Conservation (phyloP, 1,140 invertebrate genomes). For the Caenorhabditis inopinata region DNA sequence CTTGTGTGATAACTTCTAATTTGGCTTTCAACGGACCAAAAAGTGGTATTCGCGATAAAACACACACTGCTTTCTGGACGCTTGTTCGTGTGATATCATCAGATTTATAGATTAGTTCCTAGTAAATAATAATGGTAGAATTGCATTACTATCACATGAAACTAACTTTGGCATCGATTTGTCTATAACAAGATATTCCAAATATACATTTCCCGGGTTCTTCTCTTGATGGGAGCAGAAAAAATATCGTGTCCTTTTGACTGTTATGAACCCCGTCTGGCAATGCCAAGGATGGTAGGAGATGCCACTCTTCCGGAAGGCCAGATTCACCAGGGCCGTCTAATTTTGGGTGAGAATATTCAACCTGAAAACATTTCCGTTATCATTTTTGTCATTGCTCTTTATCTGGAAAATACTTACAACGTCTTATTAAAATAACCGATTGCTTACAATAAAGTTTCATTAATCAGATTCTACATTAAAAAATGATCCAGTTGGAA, state of each 20-base stretch:
- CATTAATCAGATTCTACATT: no score
- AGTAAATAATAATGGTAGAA: conserved; percentile 38
- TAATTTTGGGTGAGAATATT: conserved; percentile 90
- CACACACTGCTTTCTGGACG: conserved; percentile 89
- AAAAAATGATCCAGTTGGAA: no score
- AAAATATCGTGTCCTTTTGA: conserved; percentile 91
- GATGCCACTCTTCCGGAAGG: conserved; percentile 86
- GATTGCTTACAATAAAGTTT: no score
- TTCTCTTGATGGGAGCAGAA: conserved; percentile 85
- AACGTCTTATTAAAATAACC: no score
- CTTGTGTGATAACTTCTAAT: conserved; percentile 89
- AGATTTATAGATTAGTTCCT: conserved; percentile 88
- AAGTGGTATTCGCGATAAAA: conserved; percentile 82
- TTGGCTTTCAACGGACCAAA: conserved; percentile 91
- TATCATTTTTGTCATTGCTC: no score
- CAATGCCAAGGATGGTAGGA: conserved; percentile 87
- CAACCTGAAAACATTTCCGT: conserved; percentile 75
- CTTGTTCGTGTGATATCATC: conserved; percentile 93
- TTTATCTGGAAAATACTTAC: no score
- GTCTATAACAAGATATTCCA: conserved; percentile 94
- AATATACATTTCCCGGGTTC: conserved; percentile 83
- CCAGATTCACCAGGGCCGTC: conserved; percentile 73
- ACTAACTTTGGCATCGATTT: conserved; percentile 87
- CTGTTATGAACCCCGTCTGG: conserved; percentile 98
- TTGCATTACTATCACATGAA: neutral